Conservation (phyloP, 2,797 vertebrate genomes). For the Pangasius larnaudii region DNA sequence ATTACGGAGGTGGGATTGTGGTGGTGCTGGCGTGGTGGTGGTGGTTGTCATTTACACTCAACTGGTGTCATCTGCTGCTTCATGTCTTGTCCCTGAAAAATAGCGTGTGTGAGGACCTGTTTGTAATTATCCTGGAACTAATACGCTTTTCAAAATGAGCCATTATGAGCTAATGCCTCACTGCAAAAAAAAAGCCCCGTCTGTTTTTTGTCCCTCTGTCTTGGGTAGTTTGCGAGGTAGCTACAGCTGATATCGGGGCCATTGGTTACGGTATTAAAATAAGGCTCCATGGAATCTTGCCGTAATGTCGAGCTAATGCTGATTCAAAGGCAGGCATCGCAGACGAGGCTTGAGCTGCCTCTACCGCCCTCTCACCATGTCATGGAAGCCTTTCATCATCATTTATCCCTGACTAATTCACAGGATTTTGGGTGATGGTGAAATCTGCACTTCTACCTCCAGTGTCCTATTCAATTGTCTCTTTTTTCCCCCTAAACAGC, state of each 20-base stretch:
- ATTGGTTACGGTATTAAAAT: constrained; percentile 74
- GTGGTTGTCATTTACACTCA: constrained; percentile 82
- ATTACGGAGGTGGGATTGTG: constrained; percentile 52
- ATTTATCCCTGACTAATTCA: constrained; percentile 61
- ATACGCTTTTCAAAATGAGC: constrained; percentile 86
- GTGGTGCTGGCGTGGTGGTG: constrained; percentile 55
- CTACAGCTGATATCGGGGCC: constrained; percentile 75
- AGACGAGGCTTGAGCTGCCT: constrained; percentile 60
- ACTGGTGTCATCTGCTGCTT: constrained; percentile 80
- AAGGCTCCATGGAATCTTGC: constrained; percentile 59
- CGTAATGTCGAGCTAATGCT: constrained; percentile 62
- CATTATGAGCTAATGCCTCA: constrained; percentile 85
- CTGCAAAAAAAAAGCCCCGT: constrained; percentile 75
- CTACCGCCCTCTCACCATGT: constrained; percentile 55
- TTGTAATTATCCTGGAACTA: constrained; percentile 88
- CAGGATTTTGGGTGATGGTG: constrained; percentile 58
- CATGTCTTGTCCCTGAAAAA: constrained; percentile 79
- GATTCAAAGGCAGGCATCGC: constrained; percentile 67
- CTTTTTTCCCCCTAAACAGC: constrained; percentile 9
- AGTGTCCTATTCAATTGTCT: constrained; percentile 53
- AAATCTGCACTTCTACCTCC: constrained; percentile 54
- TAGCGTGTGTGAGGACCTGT: constrained; percentile 77
- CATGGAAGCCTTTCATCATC: constrained; percentile 62
- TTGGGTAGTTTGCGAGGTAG: constrained; percentile 77
- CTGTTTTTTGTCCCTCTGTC: constrained; percentile 76